Conservation (phyloP, 2,113 vertebrate genomes). For the Terrapene triunguis region DNA sequence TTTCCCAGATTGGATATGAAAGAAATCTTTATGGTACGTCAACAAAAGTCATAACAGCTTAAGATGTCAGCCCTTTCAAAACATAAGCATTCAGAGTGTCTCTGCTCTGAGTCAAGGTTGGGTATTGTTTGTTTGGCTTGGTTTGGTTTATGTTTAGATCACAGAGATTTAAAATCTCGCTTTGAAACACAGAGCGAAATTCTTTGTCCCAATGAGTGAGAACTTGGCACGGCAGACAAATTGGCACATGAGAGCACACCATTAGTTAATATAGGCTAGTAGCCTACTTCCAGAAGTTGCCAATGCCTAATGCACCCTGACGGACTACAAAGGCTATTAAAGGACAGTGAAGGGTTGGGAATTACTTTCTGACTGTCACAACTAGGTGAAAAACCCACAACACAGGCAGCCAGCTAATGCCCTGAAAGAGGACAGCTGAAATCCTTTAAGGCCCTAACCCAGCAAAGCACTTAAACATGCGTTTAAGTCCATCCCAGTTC, state of each 20-base stretch:
- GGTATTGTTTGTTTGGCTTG: background rate
- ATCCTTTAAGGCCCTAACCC: constrained; percentile 49
- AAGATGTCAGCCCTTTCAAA: background rate
- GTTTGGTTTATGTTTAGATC: background rate
- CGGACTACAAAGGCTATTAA: constrained; percentile 64
- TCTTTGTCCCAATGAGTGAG: background rate
- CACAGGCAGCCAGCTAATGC: background rate
- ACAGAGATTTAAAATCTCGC: background rate
- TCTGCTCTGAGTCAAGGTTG: background rate
- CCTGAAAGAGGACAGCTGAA: constrained; percentile 16
- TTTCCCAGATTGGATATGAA: background rate
- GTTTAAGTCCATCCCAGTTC: background rate
- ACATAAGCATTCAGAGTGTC: background rate
- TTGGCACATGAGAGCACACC: constrained; percentile 43
- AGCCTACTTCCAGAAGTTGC: constrained; percentile 54
- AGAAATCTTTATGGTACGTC: background rate
- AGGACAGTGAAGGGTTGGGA: constrained; percentile 55
- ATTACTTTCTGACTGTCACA: constrained; percentile 63
- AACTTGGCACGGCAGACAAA: constrained; percentile 49
- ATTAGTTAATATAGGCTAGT: constrained; percentile 55
- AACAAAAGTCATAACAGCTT: background rate
- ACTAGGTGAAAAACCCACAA: constrained; percentile 36
- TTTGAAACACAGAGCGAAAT: background rate
- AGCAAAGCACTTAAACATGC: constrained; percentile 31
- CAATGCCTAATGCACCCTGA: constrained; percentile 47